phyloP scores from a whole-genome alignment of 2,888 invertebrate species.

The Campoletis raptor region DNA sequence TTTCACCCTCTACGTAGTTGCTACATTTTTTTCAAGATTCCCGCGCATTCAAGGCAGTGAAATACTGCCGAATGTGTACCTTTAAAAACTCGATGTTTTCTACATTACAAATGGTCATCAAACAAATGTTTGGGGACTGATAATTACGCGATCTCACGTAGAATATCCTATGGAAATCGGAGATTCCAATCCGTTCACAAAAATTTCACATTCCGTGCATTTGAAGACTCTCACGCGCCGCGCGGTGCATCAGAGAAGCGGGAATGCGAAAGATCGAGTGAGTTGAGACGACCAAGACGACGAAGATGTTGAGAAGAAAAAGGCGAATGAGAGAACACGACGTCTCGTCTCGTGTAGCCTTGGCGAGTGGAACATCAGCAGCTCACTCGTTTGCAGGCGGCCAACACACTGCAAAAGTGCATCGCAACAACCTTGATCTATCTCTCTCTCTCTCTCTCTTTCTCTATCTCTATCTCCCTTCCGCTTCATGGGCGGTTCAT shows the following conservation, averaged over 20 bases:
- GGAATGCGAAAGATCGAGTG: slow-evolving; percentile 64
- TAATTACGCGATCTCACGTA: neutral
- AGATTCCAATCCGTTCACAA: slow-evolving; percentile 51
- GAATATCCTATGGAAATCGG: slow-evolving; percentile 7
- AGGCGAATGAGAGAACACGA: slow-evolving; percentile 37
- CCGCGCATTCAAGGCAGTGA: too few species aligned
- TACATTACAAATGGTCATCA: neutral
- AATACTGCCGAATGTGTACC: too few species aligned
- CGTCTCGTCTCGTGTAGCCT: slow-evolving; percentile 58
- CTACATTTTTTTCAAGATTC: neutral
- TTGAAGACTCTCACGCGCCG: slow-evolving; percentile 43
- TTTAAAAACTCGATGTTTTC: neutral
- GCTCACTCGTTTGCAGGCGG: slow-evolving; percentile 25
- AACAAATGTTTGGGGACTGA: neutral
- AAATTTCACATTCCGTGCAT: slow-evolving; percentile 50
- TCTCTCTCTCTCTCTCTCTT: slow-evolving; percentile 22
- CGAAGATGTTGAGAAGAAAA: slow-evolving; percentile 39
- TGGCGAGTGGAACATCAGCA: slow-evolving; percentile 52
- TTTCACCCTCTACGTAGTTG: neutral
- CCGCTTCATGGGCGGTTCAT: slow-evolving; percentile 61
- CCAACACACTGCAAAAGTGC: slow-evolving; percentile 49
- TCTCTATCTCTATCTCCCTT: slow-evolving; percentile 15
- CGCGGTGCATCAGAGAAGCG: slow-evolving; percentile 45
- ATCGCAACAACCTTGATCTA: slow-evolving; percentile 49
- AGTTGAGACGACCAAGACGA: slow-evolving; percentile 41